Percentiles rank a stretch among this genome's conserved stretches.
Evolutionary conservation across 2,113 vertebrate genomes (phyloP).

Genomic region (Vidua chalybeata): DNA sequence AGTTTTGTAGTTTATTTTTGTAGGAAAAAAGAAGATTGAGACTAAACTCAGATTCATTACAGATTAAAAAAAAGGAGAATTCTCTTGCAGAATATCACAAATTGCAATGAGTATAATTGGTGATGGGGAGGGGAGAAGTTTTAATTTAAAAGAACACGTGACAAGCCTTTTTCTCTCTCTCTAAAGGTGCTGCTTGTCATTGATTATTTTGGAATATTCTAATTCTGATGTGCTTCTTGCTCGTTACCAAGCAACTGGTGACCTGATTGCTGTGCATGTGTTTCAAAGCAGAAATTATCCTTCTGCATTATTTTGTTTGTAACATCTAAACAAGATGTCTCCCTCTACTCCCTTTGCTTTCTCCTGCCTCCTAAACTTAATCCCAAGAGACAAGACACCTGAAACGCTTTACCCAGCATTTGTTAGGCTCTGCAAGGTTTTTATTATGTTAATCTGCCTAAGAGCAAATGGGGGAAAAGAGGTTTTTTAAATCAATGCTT

Average conservation of each 20-base stretch:
- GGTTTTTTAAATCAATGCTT: neutral
- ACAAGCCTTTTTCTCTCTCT: slow-evolving; percentile 45
- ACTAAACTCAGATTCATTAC: neutral
- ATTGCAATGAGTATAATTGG: neutral
- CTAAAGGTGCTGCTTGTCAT: slow-evolving; percentile 63
- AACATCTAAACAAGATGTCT: slow-evolving; percentile 6
- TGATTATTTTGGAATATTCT: slow-evolving; percentile 53
- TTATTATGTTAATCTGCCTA: neutral
- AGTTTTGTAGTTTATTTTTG: neutral
- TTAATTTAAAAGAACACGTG: slow-evolving; percentile 31
- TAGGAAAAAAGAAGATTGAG: neutral
- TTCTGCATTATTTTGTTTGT: neutral
- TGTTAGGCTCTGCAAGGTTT: neutral
- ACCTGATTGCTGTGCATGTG: slow-evolving; percentile 38
- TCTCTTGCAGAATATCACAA: neutral
- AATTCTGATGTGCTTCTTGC: slow-evolving; percentile 42
- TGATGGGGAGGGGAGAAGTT: neutral
- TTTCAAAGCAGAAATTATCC: slow-evolving; percentile 36
- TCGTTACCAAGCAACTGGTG: slow-evolving; percentile 65
- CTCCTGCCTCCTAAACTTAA: neutral
- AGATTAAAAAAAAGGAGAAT: neutral
- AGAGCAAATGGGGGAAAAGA: neutral
- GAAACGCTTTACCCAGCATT: neutral
- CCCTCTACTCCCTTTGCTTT: neutral
- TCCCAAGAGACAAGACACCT: neutral